Percentiles rank a stretch among this genome's conserved stretches.
Conservation (phyloP, 1,140 invertebrate genomes). For the Drosophila parabipectinata region DNA sequence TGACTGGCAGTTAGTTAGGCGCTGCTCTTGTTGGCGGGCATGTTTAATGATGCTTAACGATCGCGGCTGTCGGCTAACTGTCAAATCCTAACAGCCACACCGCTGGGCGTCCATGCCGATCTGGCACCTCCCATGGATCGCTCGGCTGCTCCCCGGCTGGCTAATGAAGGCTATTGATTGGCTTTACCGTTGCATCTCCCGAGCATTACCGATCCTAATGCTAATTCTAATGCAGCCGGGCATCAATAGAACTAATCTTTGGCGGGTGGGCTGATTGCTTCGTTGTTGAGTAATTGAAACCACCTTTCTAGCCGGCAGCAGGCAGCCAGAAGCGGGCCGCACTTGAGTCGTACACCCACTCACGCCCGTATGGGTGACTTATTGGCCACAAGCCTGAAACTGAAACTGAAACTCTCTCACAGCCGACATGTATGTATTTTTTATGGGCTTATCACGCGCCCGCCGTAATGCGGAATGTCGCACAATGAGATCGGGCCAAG, state of each 20-base stretch:
- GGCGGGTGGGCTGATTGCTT: neutral
- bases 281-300: constrained; percentile 43
- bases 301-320: constrained; percentile 55
- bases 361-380: constrained; percentile 28
- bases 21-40: constrained; percentile 49
- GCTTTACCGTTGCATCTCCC: constrained; percentile 32
- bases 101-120: constrained; percentile 50
- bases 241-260: constrained; percentile 55
- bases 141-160: constrained; percentile 14
- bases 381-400: constrained; percentile 49
- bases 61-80: constrained; percentile 62
- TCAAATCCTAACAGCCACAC: constrained; percentile 64
- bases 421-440: constrained; percentile 23
- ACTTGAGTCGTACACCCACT: constrained; percentile 1
- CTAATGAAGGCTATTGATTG: constrained; percentile 58
- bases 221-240: constrained; percentile 31
- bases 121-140: constrained; percentile 38
- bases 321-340: constrained; percentile 7
- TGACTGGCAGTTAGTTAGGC: constrained; percentile 37
- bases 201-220: neutral
- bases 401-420: constrained; percentile 40
- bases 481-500: constrained; percentile 41
- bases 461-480: constrained; percentile 46
- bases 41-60: constrained; percentile 65
- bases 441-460: constrained; percentile 57